These are phyloP conservation scores for Petrolisthes manimaculis DNA, from an alignment of 2,888 invertebrate species.

Conservation along the genomic window DNA sequence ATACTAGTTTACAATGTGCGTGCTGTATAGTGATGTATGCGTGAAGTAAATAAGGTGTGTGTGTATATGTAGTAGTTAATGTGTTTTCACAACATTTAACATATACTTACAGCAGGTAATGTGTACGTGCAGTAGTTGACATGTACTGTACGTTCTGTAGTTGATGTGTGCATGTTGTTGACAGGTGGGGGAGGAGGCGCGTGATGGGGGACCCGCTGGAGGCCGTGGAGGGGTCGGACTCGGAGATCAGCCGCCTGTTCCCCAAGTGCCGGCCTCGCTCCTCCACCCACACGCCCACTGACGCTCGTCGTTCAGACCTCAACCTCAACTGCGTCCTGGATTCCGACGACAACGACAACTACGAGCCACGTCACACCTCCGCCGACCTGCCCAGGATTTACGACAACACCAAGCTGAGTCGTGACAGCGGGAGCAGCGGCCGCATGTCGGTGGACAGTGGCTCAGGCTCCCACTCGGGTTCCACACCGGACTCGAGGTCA, in stretches of 20 bases:
- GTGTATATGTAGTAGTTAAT: neutral
- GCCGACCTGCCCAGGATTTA: constrained; percentile 51
- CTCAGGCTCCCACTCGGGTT: constrained; percentile 57
- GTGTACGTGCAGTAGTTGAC: neutral
- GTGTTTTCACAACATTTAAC: neutral
- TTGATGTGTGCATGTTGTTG: constrained; percentile 9
- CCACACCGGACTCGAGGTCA: constrained; percentile 59
- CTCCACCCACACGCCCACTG: constrained; percentile 54
- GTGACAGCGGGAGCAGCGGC: constrained; percentile 63
- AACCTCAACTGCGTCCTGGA: constrained; percentile 62
- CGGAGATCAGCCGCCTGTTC: constrained; percentile 86
- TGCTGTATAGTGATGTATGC: neutral
- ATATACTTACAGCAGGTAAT: neutral
- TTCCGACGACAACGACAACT: constrained; percentile 65
- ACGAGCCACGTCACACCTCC: constrained; percentile 53
- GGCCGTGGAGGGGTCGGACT: constrained; percentile 70
- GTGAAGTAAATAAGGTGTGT: neutral
- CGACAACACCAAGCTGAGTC: constrained; percentile 59
- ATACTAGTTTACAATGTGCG: too few relatives aligned
- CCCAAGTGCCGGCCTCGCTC: constrained; percentile 85
- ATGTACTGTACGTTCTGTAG: neutral
- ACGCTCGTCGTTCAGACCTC: constrained; percentile 48
- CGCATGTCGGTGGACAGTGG: constrained; percentile 65
- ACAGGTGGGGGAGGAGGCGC: constrained; percentile 56
- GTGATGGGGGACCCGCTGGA: constrained; percentile 66